A percentile compares a stretch with the other conserved stretches of the same genome.
These are phyloP conservation scores for Cotesia glomerata DNA, from an alignment of 1,140 invertebrate species.

Conservation along the genomic window DNA sequence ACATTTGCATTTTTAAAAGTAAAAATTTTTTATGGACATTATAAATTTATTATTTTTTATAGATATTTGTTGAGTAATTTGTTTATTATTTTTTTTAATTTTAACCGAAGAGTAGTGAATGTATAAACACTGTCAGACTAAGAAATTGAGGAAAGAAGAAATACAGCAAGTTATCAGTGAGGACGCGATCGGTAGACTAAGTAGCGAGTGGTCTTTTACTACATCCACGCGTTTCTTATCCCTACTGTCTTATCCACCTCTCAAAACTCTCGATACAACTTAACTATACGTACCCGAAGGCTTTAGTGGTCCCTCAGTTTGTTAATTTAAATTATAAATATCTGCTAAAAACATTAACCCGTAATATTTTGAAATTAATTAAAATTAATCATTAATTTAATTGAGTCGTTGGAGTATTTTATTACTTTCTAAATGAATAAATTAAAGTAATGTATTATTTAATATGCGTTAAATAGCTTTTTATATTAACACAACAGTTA, in stretches of 20 bases:
- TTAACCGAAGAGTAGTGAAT: background rate
- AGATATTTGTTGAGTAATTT: background rate
- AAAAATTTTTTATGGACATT: too few species aligned
- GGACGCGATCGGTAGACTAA: constrained; percentile 61
- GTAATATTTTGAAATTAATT: background rate
- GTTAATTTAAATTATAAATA: too few species aligned
- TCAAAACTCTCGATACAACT: background rate
- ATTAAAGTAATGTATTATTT: background rate
- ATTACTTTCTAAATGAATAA: background rate
- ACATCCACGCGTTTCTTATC: constrained; percentile 58
- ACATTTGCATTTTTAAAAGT: too few species aligned
- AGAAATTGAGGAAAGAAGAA: background rate
- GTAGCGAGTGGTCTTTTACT: constrained; percentile 47
- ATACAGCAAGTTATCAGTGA: constrained; percentile 53
- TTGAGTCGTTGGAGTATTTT: background rate
- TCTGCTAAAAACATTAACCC: too few species aligned
- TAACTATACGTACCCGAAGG: background rate
- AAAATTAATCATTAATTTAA: background rate
- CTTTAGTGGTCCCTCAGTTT: background rate
- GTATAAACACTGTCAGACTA: background rate
- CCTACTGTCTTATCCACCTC: constrained; percentile 42
- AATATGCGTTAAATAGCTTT: too few species aligned
- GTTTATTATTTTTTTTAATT: background rate
- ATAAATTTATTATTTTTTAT: background rate
- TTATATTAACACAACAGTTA: too few species aligned